phyloP scores from a whole-genome alignment of 2,888 invertebrate species.

The Matsumyia berberina region DNA sequence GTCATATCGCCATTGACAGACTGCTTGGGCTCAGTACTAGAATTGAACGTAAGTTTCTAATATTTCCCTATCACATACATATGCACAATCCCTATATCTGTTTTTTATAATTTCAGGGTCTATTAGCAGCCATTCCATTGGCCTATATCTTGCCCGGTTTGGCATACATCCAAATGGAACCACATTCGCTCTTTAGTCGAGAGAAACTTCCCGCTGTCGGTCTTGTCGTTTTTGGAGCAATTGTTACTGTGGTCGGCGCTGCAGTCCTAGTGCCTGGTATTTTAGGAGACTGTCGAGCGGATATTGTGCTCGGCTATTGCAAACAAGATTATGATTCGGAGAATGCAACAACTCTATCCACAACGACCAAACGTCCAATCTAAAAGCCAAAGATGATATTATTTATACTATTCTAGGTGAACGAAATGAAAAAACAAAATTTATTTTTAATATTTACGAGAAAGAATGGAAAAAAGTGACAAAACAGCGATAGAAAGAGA shows the following conservation, averaged over 20 bases:
- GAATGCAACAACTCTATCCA: conserved; percentile 47
- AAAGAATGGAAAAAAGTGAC: conserved; percentile 1
- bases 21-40: conserved; percentile 92
- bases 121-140: conserved; percentile 92
- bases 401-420: conserved; percentile 18
- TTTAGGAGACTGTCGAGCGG: conserved; percentile 83
- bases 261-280: conserved; percentile 83
- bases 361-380: conserved; percentile 75
- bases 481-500: conserved; percentile 13
- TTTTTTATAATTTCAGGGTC: conserved; percentile 86
- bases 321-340: conserved; percentile 79
- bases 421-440: conserved; percentile 35
- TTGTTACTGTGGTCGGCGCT: conserved; percentile 83
- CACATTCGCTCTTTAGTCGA: conserved; percentile 88
- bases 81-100: conserved; percentile 7
- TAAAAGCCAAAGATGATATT: conserved; percentile 67
- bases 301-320: conserved; percentile 84
- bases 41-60: conserved; percentile 88
- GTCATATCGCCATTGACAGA: conserved; percentile 92
- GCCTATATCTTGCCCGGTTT: conserved; percentile 93
- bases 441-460: conserved; percentile 58
- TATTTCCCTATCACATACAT: not conserved
- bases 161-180: conserved; percentile 90
- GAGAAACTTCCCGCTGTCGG: conserved; percentile 90
- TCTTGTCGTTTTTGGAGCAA: conserved; percentile 88